Percentiles rank a stretch among this genome's conserved stretches.
Conservation (phyloP, 2,113 vertebrate genomes). For the Danionella cerebrum region DNA sequence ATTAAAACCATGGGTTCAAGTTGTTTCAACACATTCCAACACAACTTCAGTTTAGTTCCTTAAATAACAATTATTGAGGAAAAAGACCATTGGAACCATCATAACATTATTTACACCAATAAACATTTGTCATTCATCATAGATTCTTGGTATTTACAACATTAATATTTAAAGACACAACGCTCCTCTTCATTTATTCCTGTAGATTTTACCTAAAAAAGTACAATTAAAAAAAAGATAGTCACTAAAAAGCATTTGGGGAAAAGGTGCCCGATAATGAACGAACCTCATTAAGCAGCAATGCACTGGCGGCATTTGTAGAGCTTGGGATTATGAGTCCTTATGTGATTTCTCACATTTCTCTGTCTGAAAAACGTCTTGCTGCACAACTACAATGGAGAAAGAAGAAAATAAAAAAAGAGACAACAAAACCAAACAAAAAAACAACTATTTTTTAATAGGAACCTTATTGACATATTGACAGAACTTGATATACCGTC, state of each 20-base stretch:
- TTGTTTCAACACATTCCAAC: slow-evolving; percentile 47
- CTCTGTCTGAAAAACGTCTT: slow-evolving; percentile 70
- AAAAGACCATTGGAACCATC: slow-evolving; percentile 40
- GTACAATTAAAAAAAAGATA: background rate
- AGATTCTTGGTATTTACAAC: slow-evolving; percentile 58
- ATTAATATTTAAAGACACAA: slow-evolving; percentile 44
- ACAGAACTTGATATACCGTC: no score
- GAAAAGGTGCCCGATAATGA: no score
- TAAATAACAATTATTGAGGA: slow-evolving; percentile 55
- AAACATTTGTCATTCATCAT: slow-evolving; percentile 51
- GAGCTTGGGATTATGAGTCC: slow-evolving; percentile 67
- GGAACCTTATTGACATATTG: no score
- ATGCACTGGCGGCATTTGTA: slow-evolving; percentile 70
- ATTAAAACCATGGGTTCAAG: slow-evolving; percentile 59
- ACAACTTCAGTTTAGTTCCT: slow-evolving; percentile 57
- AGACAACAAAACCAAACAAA: background rate
- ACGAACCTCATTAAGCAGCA: slow-evolving; percentile 50
- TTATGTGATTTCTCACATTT: slow-evolving; percentile 70
- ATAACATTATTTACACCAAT: slow-evolving; percentile 48
- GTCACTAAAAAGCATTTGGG: background rate
- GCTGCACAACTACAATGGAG: slow-evolving; percentile 62
- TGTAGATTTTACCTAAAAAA: slow-evolving; percentile 22
- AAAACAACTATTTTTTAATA: no score
- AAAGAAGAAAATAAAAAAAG: background rate
- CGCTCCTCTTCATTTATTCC: slow-evolving; percentile 33